Evolutionary conservation across 2,888 invertebrate species (phyloP), one percentile per base, ranked within the genome.

Genomic region (Rutpela maculata): DNA sequence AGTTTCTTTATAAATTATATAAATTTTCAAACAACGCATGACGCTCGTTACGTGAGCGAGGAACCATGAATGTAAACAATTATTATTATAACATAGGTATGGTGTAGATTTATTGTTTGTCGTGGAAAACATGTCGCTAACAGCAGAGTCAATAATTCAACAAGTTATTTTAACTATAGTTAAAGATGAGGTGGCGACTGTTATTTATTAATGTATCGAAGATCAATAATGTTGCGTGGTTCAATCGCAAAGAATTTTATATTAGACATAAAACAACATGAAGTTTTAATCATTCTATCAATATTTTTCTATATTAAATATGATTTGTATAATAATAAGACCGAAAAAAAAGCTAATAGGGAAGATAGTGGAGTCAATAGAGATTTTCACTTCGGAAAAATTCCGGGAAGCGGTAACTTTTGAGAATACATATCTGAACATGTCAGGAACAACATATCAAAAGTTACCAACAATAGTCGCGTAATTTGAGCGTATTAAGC

Each of bases 141-240:
- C 31, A 18, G 9, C 17, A 35, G 18, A 18, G 38, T n/a, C 35
- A 66, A 66, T 50, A 50, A 19, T 18, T 50, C 66, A 66, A 66
- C 66, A 66, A 50, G 66, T 66, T 55, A 2, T n/a, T 22, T 22
- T 66, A 50, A 6, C 43, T 66, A 43, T 50, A 12, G n/a, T n/a
- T n/a, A n/a, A n/a, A n/a, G n/a, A 18, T 66, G 66, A 66, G 38
- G 17, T 17, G 38, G 18, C 9, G 31, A 6, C 31, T 9, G 7
- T 35, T 35, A 35, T 43, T 65, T 65, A 43, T 65, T 65, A 19
- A 43, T 9, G 17, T n/a, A 43, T 15, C 2, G 18, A 19, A 65
- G 43, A 65, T 65, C 65, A 19, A 65, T 65, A 65, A 6, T 22
- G n/a, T 26, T 26, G 31, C 63, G 2, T 38, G 15, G 5, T 15